Percentiles rank a stretch among this genome's conserved stretches.
Conservation (phyloP, 1,140 invertebrate species). For the Aleiodes sp. region DNA sequence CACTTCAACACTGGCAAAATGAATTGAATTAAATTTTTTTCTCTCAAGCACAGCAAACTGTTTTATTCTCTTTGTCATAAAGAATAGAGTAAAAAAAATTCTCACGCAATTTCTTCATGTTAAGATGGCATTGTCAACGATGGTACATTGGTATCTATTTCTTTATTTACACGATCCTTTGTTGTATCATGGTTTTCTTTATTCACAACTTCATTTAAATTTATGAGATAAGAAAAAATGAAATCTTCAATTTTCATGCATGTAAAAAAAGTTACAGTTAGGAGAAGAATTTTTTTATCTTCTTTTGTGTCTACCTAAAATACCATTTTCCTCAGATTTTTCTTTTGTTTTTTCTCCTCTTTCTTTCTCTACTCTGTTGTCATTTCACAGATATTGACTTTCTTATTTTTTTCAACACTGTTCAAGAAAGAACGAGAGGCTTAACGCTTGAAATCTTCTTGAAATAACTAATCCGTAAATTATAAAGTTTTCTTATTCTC, state of each 20-base stretch:
- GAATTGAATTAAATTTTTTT: constrained; percentile 27
- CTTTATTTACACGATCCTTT: not conserved
- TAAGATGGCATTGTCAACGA: constrained; percentile 18
- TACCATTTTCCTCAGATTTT: not conserved
- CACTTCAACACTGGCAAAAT: not conserved
- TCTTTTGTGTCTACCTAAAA: constrained; percentile 12
- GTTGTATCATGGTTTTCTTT: not conserved
- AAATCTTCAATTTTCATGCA: not conserved
- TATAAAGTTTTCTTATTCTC: constrained; percentile 52
- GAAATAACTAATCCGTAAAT: constrained; percentile 47
- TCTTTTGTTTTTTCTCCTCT: too few species aligned
- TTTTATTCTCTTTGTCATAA: not conserved
- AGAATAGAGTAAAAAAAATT: too few species aligned
- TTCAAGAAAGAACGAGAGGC: constrained; percentile 29
- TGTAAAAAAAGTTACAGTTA: constrained; percentile 22
- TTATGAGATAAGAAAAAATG: not conserved
- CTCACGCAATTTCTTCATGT: constrained; percentile 32
- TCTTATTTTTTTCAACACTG: not conserved
- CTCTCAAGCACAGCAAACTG: not conserved
- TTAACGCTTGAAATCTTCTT: constrained; percentile 25
- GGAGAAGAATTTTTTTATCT: constrained; percentile 23
- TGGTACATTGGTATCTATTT: not conserved
- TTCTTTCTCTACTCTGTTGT: too few species aligned
- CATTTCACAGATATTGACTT: too few species aligned
- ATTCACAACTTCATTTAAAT: constrained; percentile 5